A percentile compares a stretch with the other conserved stretches of the same genome.
Evolutionary conservation across 1,140 invertebrate species (phyloP).

Genomic region (Drosophila subobscura): DNA sequence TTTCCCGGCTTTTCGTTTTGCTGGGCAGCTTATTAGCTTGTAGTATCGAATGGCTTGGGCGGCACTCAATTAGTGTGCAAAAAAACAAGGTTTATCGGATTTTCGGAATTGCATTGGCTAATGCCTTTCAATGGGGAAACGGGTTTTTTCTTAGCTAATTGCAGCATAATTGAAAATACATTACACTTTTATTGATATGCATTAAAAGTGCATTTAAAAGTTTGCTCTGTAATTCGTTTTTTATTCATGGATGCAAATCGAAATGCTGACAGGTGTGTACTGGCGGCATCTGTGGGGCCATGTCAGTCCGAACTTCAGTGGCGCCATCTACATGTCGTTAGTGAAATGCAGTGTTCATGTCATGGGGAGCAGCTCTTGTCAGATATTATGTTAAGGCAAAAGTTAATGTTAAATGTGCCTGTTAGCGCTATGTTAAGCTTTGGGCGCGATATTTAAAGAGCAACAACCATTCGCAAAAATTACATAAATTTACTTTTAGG

Average conservation of each 20-base stretch:
- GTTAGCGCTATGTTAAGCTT: no score
- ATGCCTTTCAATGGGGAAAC: slow-evolving; percentile 24
- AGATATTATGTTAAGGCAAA: no score
- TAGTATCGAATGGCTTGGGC: slow-evolving; percentile 19
- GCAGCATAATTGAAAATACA: slow-evolving; percentile 9
- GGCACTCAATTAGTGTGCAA: slow-evolving; percentile 53
- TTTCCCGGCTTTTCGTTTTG: slow-evolving; percentile 35
- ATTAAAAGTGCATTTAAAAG: background rate
- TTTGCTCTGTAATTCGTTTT: background rate
- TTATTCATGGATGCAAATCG: no score
- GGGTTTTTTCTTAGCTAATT: slow-evolving; percentile 18
- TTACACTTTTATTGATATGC: slow-evolving; percentile 5
- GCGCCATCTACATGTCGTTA: background rate
- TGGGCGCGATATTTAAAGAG: no score
- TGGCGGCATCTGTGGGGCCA: slow-evolving; percentile 7
- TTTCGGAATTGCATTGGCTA: slow-evolving; percentile 23
- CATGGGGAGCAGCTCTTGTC: no score
- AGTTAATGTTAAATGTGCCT: no score
- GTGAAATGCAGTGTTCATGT: no score
- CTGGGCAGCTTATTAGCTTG: slow-evolving; percentile 34
- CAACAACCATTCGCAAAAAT: no score
- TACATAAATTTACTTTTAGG: no score
- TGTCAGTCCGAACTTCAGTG: accelerated
- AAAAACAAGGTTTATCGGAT: slow-evolving; percentile 24
- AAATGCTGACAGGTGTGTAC: background rate